Conservation (phyloP, 2,888 invertebrate species). For the Panopea generosa region DNA sequence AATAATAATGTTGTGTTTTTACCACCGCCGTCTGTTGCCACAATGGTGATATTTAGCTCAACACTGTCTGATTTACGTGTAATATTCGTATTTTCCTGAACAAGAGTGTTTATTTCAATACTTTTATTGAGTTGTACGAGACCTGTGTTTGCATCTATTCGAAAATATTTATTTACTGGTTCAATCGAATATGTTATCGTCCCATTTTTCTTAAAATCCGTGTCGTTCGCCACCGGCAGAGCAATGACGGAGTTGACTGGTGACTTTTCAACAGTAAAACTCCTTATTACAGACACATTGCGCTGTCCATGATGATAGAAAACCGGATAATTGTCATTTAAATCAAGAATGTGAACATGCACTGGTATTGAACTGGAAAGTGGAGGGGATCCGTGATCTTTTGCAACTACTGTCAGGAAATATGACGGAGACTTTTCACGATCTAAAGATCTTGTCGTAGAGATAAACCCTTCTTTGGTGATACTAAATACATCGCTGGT, state of each 20-base stretch:
- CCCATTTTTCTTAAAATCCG: conserved; percentile 57
- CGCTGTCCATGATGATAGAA: conserved; percentile 27
- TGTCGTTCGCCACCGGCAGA: conserved; percentile 50
- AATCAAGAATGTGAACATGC: conserved; percentile 45
- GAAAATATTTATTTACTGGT: conserved; percentile 25
- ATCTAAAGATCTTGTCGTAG: conserved; percentile 24
- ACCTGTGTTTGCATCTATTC: conserved; percentile 28
- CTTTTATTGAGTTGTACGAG: conserved; percentile 27
- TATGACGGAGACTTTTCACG: conserved; percentile 31
- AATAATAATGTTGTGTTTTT: conserved; percentile 30
- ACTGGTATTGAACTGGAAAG: conserved; percentile 26
- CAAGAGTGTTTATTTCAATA: conserved; percentile 34
- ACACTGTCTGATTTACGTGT: conserved; percentile 32
- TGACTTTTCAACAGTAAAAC: conserved; percentile 40
- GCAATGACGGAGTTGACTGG: conserved; percentile 46
- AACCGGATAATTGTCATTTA: conserved; percentile 58
- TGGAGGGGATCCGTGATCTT: conserved; percentile 33
- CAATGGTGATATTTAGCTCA: conserved; percentile 26
- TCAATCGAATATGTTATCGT: conserved; percentile 43
- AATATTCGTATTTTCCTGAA: not conserved
- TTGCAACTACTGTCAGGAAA: conserved; percentile 21
- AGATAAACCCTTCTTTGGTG: conserved; percentile 2
- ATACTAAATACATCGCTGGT: not conserved
- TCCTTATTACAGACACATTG: not conserved
- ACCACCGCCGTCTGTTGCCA: conserved; percentile 51